phyloP scores from a whole-genome alignment of 2,797 vertebrate species.

The Siniperca obscura region DNA sequence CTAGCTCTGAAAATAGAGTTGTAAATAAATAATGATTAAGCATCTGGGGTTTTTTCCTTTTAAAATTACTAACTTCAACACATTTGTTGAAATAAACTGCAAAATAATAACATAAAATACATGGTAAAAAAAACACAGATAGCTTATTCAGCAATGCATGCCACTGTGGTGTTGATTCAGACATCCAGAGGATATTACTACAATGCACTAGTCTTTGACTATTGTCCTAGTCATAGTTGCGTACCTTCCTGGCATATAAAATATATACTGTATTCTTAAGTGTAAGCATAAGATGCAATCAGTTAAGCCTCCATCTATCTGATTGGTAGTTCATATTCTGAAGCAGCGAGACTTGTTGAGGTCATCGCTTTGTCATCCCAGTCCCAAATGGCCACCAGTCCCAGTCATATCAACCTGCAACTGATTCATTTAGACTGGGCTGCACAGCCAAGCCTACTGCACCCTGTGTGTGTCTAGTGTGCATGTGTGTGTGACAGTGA shows the following conservation, averaged over 20 bases:
- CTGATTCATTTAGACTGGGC: slow-evolving; percentile 81
- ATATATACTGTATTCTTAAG: background rate
- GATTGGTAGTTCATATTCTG: slow-evolving; percentile 52
- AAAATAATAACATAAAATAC: background rate
- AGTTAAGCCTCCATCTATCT: slow-evolving; percentile 47
- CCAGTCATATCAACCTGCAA: slow-evolving; percentile 82
- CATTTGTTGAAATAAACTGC: background rate
- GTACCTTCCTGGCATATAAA: slow-evolving; percentile 20
- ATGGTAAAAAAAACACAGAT: background rate
- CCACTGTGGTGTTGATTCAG: background rate
- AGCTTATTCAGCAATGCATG: slow-evolving; percentile 3
- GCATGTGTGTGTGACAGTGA: slow-evolving; percentile 43
- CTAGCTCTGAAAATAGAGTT: background rate
- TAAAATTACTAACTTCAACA: background rate
- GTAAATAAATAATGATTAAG: background rate
- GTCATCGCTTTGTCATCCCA: slow-evolving; percentile 78
- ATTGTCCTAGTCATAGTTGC: background rate
- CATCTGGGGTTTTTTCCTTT: background rate
- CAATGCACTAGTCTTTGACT: background rate
- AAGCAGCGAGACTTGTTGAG: slow-evolving; percentile 55
- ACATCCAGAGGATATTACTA: background rate
- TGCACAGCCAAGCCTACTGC: slow-evolving; percentile 60
- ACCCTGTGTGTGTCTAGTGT: slow-evolving; percentile 38
- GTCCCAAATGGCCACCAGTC: slow-evolving; percentile 68
- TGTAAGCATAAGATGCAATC: slow-evolving; percentile 38